Percentiles rank a stretch among this genome's conserved stretches.
phyloP scores from a whole-genome alignment of 2,113 vertebrate species.

The Leuciscus idus region DNA sequence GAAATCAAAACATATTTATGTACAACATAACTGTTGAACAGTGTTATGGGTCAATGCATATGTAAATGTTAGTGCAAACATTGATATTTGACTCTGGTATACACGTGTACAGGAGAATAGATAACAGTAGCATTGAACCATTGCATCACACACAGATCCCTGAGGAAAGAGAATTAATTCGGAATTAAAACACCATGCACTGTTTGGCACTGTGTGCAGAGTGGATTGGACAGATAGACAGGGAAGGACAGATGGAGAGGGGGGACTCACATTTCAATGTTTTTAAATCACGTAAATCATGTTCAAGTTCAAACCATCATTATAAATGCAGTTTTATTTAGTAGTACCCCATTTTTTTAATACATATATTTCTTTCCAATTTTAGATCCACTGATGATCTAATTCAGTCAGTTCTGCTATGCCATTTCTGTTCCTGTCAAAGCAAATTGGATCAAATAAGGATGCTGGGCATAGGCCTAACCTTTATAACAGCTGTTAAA shows the following conservation, averaged over 20 bases:
- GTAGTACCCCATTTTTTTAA: background rate
- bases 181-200: slow-evolving; percentile 42
- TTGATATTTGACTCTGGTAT: background rate
- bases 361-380: background rate
- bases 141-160: slow-evolving; percentile 30
- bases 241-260: background rate
- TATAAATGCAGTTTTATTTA: background rate
- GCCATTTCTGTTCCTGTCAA: slow-evolving; percentile 41
- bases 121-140: background rate
- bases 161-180: slow-evolving; percentile 35
- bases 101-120: background rate
- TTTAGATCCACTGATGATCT: slow-evolving; percentile 5
- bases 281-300: background rate
- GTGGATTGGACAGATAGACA: background rate
- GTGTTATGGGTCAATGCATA: background rate
- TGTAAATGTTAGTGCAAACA: background rate
- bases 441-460: slow-evolving; percentile 36
- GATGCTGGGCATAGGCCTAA: slow-evolving; percentile 30
- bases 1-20: background rate
- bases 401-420: slow-evolving; percentile 27
- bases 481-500: slow-evolving; percentile 40
- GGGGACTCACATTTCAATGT: background rate
- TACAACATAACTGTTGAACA: background rate
- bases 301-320: background rate
- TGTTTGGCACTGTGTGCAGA: slow-evolving; percentile 31